These are phyloP conservation scores for Nixonia krombeini DNA, from an alignment of 1,140 invertebrate genomes.

Conservation along the genomic window DNA sequence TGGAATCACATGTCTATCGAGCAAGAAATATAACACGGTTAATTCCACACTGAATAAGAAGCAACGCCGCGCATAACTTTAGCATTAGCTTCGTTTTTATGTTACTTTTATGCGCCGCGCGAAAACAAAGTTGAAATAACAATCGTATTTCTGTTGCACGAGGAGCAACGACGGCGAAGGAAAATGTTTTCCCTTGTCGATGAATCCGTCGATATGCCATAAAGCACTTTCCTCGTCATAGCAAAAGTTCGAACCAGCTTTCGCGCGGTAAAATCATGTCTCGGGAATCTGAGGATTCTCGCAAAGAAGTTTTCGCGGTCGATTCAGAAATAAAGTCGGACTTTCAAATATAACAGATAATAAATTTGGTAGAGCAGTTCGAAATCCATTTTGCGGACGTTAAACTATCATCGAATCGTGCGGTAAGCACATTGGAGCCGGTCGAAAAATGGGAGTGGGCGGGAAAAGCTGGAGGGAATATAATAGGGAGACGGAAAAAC, in stretches of 20 bases:
- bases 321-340: conserved; percentile 18
- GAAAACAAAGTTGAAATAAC: conserved; percentile 19
- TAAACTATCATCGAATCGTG: conserved; percentile 21
- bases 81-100: conserved; percentile 6
- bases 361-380: conserved; percentile 20
- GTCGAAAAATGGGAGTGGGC: conserved; percentile 6
- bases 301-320: conserved; percentile 8
- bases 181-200: conserved; percentile 15
- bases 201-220: conserved; percentile 19
- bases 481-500: conserved; percentile 19
- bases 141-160: conserved; percentile 12
- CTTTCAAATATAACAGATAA: conserved; percentile 28
- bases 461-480: conserved; percentile 20
- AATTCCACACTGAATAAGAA: too few relatives aligned
- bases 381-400: conserved; percentile 27
- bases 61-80: background rate
- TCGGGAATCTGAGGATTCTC: conserved; percentile 5
- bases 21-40: background rate
- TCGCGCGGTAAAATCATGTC: conserved; percentile 7
- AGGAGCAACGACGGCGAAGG: background rate
- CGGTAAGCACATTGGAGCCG: conserved; percentile 10
- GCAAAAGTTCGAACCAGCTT: conserved; percentile 12
- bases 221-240: conserved; percentile 20
- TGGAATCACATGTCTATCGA: too few relatives aligned
- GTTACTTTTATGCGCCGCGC: conserved; percentile 11